Evolutionary conservation across 2,113 vertebrate species (phyloP), one percentile per base, ranked within the genome.

Genomic region (Tinamus guttatus): DNA sequence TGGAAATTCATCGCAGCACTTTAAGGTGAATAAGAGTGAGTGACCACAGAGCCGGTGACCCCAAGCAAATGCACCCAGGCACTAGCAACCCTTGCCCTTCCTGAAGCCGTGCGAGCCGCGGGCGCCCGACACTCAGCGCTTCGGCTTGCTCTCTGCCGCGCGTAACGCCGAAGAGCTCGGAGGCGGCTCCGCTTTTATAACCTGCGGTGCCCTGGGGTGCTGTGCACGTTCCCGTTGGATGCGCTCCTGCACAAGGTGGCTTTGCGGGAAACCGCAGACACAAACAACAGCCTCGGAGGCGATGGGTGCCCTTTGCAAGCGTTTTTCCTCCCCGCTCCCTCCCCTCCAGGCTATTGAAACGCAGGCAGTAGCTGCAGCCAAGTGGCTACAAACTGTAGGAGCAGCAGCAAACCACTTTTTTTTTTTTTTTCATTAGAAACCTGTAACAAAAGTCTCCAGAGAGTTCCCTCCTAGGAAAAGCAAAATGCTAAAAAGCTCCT

Each of bases 371-470:
- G 59, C 59, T 40, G 49, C 75, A 32, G 30, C 21, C 36, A 63
- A 10, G 62, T 45, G 30, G 58, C 8, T 1, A 1, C 20, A 27
- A 32, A 45, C 34, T 4, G 21, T 43, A 9, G 78, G 49, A 87
- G 75, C 85, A 91, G 87, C 77, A 54, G 74, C 25, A n/a, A 96
- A 81, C 8, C 47, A 13, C 13, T 56, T 47, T 1, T 4, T 49
- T 60, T 52, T 49, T 4, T 2, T 3, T 1, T 51, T 70, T 40
- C 59, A 56, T 45, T 41, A 47, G 81, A 88, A 89, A 88, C 88
- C 92, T 95, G 88, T 56, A 83, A 75, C 84, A 67, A 60, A 89
- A 87, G 67, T 89, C 82, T n/a, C 82, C 36, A 9, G 82, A 62
- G 69, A 71, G 75, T 80, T 91, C 68, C 74, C 62, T 93, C 41